phyloP scores from a whole-genome alignment of 2,797 vertebrate genomes.

The Peromyscus melanophrys region DNA sequence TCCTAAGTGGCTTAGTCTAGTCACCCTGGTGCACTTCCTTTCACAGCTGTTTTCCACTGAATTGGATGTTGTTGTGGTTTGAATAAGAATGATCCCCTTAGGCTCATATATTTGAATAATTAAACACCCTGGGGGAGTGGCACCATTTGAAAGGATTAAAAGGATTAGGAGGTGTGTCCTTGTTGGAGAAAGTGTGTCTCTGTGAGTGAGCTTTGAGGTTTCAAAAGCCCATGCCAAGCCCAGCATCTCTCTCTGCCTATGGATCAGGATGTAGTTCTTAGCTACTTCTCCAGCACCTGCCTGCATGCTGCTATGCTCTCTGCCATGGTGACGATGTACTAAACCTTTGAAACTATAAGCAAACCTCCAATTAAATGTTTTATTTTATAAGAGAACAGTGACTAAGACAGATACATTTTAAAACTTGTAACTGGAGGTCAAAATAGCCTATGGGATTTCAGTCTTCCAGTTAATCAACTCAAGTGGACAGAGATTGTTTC shows the following conservation, averaged over 20 bases:
- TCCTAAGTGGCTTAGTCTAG: background rate
- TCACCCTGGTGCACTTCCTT: background rate
- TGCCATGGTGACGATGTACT: background rate
- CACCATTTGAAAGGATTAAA: background rate
- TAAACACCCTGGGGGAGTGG: too few species aligned
- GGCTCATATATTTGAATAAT: background rate
- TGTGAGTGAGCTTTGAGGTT: background rate
- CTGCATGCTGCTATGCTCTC: background rate
- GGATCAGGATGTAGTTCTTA: background rate
- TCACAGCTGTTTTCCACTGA: background rate
- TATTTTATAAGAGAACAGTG: background rate
- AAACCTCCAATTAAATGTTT: background rate
- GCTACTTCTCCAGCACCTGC: background rate
- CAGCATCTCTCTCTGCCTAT: background rate
- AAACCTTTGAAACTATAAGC: background rate
- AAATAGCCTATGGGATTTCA: background rate
- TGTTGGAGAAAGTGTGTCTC: background rate
- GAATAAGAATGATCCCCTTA: background rate
- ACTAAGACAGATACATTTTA: constrained; percentile 15
- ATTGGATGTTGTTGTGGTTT: background rate
- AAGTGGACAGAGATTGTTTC: background rate
- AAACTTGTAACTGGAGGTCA: background rate
- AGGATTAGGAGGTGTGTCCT: background rate
- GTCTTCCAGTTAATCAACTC: background rate
- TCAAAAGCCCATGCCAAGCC: background rate